phyloP scores from a whole-genome alignment of 2,888 invertebrate genomes.

The Lacanobia oleracea region DNA sequence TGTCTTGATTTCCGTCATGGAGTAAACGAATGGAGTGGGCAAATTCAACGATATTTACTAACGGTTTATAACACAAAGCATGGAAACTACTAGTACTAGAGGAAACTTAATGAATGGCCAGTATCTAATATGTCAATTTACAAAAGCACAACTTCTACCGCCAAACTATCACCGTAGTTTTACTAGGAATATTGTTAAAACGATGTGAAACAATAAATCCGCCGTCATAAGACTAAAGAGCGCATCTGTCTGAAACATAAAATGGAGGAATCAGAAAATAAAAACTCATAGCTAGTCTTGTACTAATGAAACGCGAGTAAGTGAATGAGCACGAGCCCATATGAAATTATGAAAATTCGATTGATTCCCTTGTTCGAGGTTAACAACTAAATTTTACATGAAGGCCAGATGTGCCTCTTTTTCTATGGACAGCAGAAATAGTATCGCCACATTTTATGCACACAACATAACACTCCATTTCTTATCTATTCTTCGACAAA shows the following conservation, averaged over 20 bases:
- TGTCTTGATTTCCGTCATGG: constrained; percentile 19
- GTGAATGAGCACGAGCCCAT: too few relatives aligned
- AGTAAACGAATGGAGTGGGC: constrained; percentile 1
- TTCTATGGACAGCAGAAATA: not conserved
- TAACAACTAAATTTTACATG: too few relatives aligned
- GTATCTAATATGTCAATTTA: not conserved
- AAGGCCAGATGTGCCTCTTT: not conserved
- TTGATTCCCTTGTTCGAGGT: too few relatives aligned
- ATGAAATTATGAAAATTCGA: too few relatives aligned
- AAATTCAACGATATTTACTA: not conserved
- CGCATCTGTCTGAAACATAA: not conserved
- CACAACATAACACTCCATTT: constrained; percentile 19
- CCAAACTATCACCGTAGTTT: not conserved
- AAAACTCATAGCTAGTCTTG: too few relatives aligned
- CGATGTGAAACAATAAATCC: not conserved
- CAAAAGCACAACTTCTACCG: not conserved
- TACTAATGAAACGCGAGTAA: too few relatives aligned
- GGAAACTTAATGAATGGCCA: not conserved
- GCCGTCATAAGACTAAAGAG: not conserved
- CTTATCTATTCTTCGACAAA: constrained; percentile 23
- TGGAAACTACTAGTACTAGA: too few relatives aligned
- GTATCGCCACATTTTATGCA: not conserved
- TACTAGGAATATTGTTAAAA: not conserved
- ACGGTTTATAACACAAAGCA: too few relatives aligned
- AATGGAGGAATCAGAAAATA: not conserved